Base-by-base conservation (phyloP, 2,888 invertebrate species). In the Horisme vitalbata region DNA sequence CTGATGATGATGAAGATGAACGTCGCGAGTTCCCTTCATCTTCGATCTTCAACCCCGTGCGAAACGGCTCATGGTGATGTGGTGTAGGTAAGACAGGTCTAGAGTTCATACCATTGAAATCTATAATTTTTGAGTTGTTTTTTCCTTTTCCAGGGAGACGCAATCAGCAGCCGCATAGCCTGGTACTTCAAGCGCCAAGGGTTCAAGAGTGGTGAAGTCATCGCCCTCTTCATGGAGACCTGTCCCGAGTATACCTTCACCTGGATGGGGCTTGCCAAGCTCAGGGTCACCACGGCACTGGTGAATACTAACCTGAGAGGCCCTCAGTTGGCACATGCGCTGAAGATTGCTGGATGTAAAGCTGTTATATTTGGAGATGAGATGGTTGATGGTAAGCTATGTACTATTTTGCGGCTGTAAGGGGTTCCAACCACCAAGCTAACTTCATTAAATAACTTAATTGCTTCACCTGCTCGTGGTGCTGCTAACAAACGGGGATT, bases 201-300 rank as follows among this genome's bases (percentile, higher is more conserved):
- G 0, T 83, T 86, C 57, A 79, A 87, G 39, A 82, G 92, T 37
- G 97, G 96, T 0, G 97, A 99, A 70, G 94, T 95, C 0, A 93
- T 99, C 6, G 96, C 97, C 0, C 79, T 99, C 8, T 91, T 97
- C 55, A 94, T 98, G 95, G 98, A 98, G 73, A 96, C 95, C 20
- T 91, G 95, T 13, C 95, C 96, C 0, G 96, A 98, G 75, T 98
- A 95, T 73, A 92, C 96, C 0, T 95, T 94, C 60, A 89, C 95
- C 1, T 99, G 98, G 98, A 85, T 99, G 3, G 99, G 98, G 0
- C 83, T 99, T 30, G 94, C 97, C 4, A 97, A 98, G 88, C 83
- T 95, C 26, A 94, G 95, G 33, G 92, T 95, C 0, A 89, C 94
- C 2, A 93, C 96, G 0, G 98, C 99, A 0, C 87, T 99, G 30